A percentile compares a stretch with the other conserved stretches of the same genome.
Evolutionary conservation across 2,797 vertebrate species (phyloP).

Genomic region (Hafferia zeledoni): DNA sequence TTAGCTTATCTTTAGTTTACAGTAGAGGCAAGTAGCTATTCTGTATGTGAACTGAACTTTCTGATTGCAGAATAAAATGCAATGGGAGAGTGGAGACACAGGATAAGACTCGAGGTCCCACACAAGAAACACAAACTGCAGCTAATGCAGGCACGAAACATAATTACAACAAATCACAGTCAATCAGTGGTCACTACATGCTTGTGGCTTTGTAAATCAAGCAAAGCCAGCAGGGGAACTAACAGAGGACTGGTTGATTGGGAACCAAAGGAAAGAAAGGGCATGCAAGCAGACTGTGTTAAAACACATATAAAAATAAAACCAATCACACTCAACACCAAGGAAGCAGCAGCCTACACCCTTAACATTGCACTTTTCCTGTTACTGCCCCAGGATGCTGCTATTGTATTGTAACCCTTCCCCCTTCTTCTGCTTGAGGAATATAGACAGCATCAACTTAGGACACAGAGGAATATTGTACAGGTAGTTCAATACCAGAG

Average conservation of each 20-base stretch:
- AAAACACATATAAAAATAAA: constrained; percentile 23
- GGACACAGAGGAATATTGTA: not conserved
- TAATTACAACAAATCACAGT: not conserved
- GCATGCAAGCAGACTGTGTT: not conserved
- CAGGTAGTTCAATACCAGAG: not conserved
- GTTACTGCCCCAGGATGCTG: not conserved
- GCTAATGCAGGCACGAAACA: not conserved
- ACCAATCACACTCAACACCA: not conserved
- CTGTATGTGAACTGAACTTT: not conserved
- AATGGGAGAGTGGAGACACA: not conserved
- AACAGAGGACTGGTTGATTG: not conserved
- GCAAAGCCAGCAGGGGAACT: not conserved
- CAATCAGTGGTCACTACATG: not conserved
- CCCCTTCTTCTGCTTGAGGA: not conserved
- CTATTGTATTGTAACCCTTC: not conserved
- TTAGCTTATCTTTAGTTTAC: not conserved
- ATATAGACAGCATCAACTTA: not conserved
- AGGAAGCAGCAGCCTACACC: not conserved
- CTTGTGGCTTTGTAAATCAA: not conserved
- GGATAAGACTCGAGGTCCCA: not conserved
- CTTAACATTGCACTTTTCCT: not conserved
- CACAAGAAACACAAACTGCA: not conserved
- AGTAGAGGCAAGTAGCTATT: not conserved
- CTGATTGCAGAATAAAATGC: not conserved
- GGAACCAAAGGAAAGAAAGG: not conserved